Base-by-base conservation (phyloP, 2,113 vertebrate species). In the Trinectes maculatus region DNA sequence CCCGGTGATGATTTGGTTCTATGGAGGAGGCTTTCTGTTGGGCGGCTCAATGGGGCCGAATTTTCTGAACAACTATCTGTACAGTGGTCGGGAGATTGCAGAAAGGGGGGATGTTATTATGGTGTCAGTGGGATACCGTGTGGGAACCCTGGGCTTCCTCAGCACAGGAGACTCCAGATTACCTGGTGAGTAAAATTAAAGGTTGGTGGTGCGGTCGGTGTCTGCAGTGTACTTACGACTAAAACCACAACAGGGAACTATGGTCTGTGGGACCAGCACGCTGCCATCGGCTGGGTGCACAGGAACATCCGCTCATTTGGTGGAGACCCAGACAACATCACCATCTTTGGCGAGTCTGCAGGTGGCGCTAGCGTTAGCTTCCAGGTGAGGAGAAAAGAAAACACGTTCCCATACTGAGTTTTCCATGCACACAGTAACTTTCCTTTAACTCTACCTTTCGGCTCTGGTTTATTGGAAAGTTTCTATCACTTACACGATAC, bases 291-390 rank as follows among this genome's bases (percentile, higher is more conserved):
- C 2, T 99, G 96, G 98, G 96, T 98, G 52, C 92, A 98, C 93
- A 94, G 95, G 74, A 99, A 99, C 82, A 99, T 99, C 37, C 90
- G 51, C 0, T 92, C 91, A 15, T 99, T 99, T 6, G 98, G 98
- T 1, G 97, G 97, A 1, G 93, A 98, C 82, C 94, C 96, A 0
- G 33, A 91, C 54, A 98, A 94, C 84, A 93, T 98, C 84, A 98
- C 96, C n/a, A 1, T 99, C 82, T 99, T 99, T 24, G 98, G 98
- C 57, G 96, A 99, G 33, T 99, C 98, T 0, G 98, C 96, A 0
- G 98, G 98, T 15, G 93, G 53, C 54, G 89, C 71, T 53, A 86
- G 85, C 53, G 86, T 90, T 22, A 87, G 26, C 74, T 91, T 98
- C 36, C 96, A 99, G 96, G 97, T 98, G 36, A 63, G 39, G 9